Base-by-base conservation (phyloP, 2,797 vertebrate species). In the Gymnopithys bicolor region DNA sequence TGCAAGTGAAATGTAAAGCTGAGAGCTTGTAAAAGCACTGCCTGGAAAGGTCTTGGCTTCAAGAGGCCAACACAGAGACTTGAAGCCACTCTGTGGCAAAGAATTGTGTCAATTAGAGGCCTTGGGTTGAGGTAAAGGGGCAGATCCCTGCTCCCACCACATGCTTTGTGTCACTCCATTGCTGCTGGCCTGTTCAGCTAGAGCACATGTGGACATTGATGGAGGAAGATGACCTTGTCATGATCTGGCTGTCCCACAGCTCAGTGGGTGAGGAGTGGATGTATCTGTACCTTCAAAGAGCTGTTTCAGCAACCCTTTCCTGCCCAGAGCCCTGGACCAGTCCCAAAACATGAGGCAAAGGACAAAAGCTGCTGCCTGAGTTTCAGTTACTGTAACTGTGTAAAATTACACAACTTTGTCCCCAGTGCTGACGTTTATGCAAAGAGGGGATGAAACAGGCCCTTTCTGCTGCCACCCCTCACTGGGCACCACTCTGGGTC, bases 151-250 rank as follows among this genome's bases (percentile, higher is more conserved):
- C 39, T 63, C n/a, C 27, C 56, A 55, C 27, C 62, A 43, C 2
- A 0, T 30, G 30, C 52, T 70, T 41, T 60, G 19, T 43, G 52
- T 35, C 39, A 35, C 52, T 13, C 48, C 30, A 13, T 2, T 66
- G 41, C 74, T 64, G 49, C 90, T 81, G 76, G 53, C 13, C 66
- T 35, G 15, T 22, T 22, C 53, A 52, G 17, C 0, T 37, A 60
- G n/a, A 80, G 33, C 32, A 33, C 0, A 0, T 30, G 1, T 11
- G 10, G 39, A 11, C 35, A 18, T 32, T 10, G 7, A 17, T 13
- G 41, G 46, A 86, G 48, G 62, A 71, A 78, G 70, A 27, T 9
- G 33, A 56, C 22, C 30, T 35, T 15, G 41, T 10, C 1, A 0
- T 9, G 35, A 16, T 33, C 14, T 39, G 52, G 21, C 25, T 79